Evolutionary conservation across 2,797 vertebrate genomes (phyloP), one percentile per base, ranked within the genome.

Genomic region (Rhinella marina): DNA sequence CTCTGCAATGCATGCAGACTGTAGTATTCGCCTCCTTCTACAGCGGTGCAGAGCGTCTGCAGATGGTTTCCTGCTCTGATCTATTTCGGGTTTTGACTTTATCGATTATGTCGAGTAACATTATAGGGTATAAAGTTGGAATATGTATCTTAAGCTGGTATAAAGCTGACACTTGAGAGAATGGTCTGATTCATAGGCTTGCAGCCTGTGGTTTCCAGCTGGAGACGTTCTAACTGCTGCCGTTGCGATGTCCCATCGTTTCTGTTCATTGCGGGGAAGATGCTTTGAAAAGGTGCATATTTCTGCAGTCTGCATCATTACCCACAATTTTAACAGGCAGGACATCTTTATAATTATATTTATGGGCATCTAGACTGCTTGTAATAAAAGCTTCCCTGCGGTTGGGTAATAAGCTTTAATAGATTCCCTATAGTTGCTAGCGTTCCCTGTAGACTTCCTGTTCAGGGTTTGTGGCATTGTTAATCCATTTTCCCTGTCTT

Each of bases 341-440:
- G 73, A 56, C 70, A 83, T 87, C 79, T 87, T 87, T 82, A 73
- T 64, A 82, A 76, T 76, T 73, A 81, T 87, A 87, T 87, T 82
- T 87, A 87, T 87, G 72, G 72, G 10, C 68, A 52, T 84, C 68
- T 66, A 57, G 19, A 75, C 81, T 48, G 73, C 50, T 64, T 64
- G 86, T 62, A 68, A 79, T 84, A 84, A 84, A 87, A 27, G 81
- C 17, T 32, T 73, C 86, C 80, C 81, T 78, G 81, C 59, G 72
- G 86, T 83, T 77, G 70, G 41, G 59, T 87, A 87, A 83, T 84
- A 88, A 79, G 87, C 57, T 76, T 84, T 88, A 79, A 88, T 84
- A 84, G 81, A 84, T 88, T 79, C 81, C 81, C 81, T 78, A 70
- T 72, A 79, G 81, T 80, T 80, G 80, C 62, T 61, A 84, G 66